Base-by-base conservation (phyloP, 2,888 invertebrate species). In the Thyatira batis region DNA sequence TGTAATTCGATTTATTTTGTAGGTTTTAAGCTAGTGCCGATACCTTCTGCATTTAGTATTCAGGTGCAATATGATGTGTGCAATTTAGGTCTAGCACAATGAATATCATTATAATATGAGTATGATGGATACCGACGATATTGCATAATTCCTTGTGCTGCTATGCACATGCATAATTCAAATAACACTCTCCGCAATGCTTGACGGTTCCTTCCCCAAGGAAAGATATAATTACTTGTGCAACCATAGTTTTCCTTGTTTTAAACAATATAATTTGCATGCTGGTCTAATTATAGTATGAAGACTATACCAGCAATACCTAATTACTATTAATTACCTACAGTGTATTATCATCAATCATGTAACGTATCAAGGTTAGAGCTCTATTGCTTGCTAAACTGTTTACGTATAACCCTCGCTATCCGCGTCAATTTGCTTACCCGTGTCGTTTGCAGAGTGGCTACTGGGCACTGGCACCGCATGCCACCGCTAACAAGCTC, bases 161-260 rank as follows among this genome's bases (percentile, higher is more conserved):
- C 75, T 77, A 71, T 75, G 76, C 76, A 73, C 66, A 80, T 84
- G 75, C 73, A 82, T 84, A 74, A 82, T 84, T 82, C 71, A 79
- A 69, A 70, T 73, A 72, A 76, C 74, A 67, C 27, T n/a, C 9
- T 17, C 56, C 57, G 60, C 65, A 59, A 61, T 63, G 68, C 67
- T 53, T 55, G 54, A 57, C 63, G 63, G 28, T 43, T 54, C 56
- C 61, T 69, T 68, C 67, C 68, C 64, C 51, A 43, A 61, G 66
- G 70, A 65, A 65, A 68, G 63, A 61, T 65, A 63, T 62, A 58
- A 57, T 57, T 44, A 52, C 50, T 53, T 50, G 54, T 58, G 54
- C 53, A 55, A 62, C 59, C 53, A 64, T 51, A 45, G 46, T 46
- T 54, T 10, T 54, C 11, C 20, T 21, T 28, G 17, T n/a, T 10